A percentile compares a stretch with the other conserved stretches of the same genome.
phyloP scores from a whole-genome alignment of 2,888 invertebrate species.

The Ormyrus labotus region DNA sequence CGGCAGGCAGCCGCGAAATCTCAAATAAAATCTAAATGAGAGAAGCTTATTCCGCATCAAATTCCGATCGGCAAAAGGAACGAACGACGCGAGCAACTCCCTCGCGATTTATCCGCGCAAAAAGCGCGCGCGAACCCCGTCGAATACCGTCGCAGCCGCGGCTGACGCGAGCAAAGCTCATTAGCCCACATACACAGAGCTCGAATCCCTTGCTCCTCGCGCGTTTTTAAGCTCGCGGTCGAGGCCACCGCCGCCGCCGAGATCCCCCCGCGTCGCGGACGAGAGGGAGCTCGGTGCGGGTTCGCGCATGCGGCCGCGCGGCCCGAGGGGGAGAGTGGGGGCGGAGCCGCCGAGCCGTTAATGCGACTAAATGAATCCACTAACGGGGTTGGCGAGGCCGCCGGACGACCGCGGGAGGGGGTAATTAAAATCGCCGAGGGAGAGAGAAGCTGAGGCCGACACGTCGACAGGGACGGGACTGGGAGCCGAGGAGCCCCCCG shows the following conservation, averaged over 20 bases:
- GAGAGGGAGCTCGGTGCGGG: no score
- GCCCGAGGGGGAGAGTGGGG: neutral
- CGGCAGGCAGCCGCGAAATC: no score
- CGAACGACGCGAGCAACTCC: no score
- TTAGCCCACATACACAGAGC: slow-evolving; percentile 4
- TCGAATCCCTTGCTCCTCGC: neutral
- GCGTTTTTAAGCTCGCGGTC: neutral
- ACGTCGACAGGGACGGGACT: neutral
- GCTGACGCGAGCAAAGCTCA: neutral
- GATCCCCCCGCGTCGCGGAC: no score
- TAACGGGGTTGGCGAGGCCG: slow-evolving; percentile 70
- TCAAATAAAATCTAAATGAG: no score
- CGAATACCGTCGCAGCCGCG: neutral
- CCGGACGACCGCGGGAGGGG: slow-evolving; percentile 67
- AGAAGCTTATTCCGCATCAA: no score
- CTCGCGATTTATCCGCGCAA: no score
- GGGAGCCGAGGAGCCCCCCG: neutral
- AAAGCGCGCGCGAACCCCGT: neutral
- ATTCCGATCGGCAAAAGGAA: no score
- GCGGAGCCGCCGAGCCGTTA: slow-evolving; percentile 59
- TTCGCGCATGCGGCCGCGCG: neutral
- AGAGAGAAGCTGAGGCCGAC: slow-evolving; percentile 20
- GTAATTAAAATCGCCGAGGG: slow-evolving; percentile 72
- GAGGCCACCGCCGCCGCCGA: no score
- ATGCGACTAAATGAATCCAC: slow-evolving; percentile 75